Percentiles rank a stretch among this genome's conserved stretches.
These are phyloP conservation scores for Crocidura indochinensis DNA, from an alignment of 2,797 vertebrate species.

Conservation along the genomic window DNA sequence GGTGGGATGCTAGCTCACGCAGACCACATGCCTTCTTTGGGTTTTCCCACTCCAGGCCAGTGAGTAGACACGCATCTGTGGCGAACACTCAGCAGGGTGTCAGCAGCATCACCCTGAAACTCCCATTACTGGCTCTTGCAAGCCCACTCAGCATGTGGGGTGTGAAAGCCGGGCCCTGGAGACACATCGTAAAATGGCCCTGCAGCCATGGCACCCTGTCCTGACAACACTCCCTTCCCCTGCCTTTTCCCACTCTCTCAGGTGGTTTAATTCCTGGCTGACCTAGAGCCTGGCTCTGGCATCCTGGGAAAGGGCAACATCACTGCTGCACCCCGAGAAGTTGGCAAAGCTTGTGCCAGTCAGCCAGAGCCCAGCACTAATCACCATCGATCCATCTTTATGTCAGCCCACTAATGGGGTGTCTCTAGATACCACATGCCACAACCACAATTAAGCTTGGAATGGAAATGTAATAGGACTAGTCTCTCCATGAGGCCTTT, in stretches of 20 bases:
- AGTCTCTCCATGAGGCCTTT: slow-evolving; percentile 66
- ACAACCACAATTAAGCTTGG: slow-evolving; percentile 23
- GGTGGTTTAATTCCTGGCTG: neutral
- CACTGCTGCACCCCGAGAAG: slow-evolving; percentile 65
- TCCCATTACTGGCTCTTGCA: neutral
- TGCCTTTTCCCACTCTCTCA: neutral
- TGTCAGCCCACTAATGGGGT: slow-evolving; percentile 49
- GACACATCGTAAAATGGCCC: neutral
- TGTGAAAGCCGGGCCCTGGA: neutral
- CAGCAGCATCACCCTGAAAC: rapidly evolving
- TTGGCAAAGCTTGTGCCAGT: slow-evolving; percentile 62
- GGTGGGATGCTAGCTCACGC: too few species aligned
- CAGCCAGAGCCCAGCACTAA: slow-evolving; percentile 62
- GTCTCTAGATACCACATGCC: slow-evolving; percentile 37
- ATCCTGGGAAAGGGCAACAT: slow-evolving; percentile 35
- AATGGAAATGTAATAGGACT: slow-evolving; percentile 56
- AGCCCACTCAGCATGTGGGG: neutral
- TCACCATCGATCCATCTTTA: slow-evolving; percentile 55
- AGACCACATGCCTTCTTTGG: neutral
- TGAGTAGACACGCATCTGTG: rapidly evolving
- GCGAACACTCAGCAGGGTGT: neutral
- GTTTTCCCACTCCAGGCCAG: neutral
- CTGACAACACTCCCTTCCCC: rapidly evolving
- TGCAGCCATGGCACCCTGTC: neutral
- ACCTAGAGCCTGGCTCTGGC: neutral